Evolutionary conservation across 1,140 invertebrate genomes (phyloP), one percentile per base, ranked within the genome.

Genomic region (Elysia chlorotica): DNA sequence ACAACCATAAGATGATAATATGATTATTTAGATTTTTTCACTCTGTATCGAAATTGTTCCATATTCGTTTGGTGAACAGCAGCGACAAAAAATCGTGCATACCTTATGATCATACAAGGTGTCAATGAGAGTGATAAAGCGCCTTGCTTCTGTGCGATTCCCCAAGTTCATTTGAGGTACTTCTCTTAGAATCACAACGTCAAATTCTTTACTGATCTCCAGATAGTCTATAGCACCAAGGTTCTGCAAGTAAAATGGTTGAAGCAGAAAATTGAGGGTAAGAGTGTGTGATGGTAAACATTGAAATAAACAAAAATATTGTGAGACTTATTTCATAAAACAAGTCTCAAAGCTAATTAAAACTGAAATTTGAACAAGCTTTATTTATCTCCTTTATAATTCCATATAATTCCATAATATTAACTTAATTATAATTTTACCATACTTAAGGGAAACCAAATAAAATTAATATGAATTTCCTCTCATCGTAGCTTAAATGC

Each of bases 61-160:
- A n/a, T n/a, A n/a, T n/a, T n/a, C n/a, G n/a, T n/a, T n/a, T n/a
- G n/a, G n/a, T n/a, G n/a, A n/a, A n/a, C n/a, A n/a, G n/a, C n/a
- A n/a, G n/a, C n/a, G n/a, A n/a, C n/a, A n/a, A n/a, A n/a, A n/a
- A n/a, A n/a, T n/a, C n/a, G n/a, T n/a, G n/a, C n/a, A n/a, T 74
- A 96, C 94, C 89, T 92, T 93, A 81, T 96, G 94, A 86, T 99
- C 97, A 87, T 99, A 99, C 0, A 99, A 89, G 0, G 96, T 97
- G 85, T 99, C 98, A 80, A 99, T 97, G 0, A 99, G 89, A 2
- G 95, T 98, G 71, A 99, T 99, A 86, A 99, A 99, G 79, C 98
- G 89, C 82, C 97, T 91, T 63, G 95, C 92, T 88, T 95, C 94
- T 23, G 94, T 95, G 83, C 94, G 87, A 78, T 91, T 90, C 23